phyloP scores from a whole-genome alignment of 2,888 invertebrate genomes.

The Acanthosepion esculentum region DNA sequence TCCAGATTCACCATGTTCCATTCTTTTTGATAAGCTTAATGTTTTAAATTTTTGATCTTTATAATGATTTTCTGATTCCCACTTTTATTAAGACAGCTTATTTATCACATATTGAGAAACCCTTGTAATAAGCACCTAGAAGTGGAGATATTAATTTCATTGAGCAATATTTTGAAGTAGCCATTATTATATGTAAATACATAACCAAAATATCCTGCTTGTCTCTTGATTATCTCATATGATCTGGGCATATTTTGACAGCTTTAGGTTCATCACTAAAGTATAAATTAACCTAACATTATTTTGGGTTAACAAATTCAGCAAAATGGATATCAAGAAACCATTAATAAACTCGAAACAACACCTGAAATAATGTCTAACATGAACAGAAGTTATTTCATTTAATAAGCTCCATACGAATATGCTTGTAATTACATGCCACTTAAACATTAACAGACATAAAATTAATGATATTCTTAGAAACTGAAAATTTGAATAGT shows the following conservation, averaged over 20 bases:
- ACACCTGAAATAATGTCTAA: neutral
- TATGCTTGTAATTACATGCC: neutral
- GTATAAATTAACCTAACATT: neutral
- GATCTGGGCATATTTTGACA: neutral
- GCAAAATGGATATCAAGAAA: neutral
- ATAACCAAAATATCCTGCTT: neutral
- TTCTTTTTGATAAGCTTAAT: too few species aligned
- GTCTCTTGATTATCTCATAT: neutral
- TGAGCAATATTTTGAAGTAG: neutral
- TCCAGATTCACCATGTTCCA: too few species aligned
- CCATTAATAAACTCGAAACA: neutral
- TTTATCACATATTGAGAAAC: too few species aligned
- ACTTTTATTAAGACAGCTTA: too few species aligned
- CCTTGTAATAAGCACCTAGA: too few species aligned
- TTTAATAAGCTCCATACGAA: neutral
- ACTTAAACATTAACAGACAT: neutral
- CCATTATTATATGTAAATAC: neutral
- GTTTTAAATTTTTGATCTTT: too few species aligned
- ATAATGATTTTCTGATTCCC: too few species aligned
- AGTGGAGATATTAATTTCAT: neutral
- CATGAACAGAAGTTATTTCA: neutral
- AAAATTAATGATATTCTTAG: neutral
- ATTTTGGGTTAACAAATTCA: neutral
- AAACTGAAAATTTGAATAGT: neutral
- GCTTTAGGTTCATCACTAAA: neutral